A percentile compares a stretch with the other conserved stretches of the same genome.
Conservation (phyloP, 2,113 vertebrate species). For the Verasper variegatus region DNA sequence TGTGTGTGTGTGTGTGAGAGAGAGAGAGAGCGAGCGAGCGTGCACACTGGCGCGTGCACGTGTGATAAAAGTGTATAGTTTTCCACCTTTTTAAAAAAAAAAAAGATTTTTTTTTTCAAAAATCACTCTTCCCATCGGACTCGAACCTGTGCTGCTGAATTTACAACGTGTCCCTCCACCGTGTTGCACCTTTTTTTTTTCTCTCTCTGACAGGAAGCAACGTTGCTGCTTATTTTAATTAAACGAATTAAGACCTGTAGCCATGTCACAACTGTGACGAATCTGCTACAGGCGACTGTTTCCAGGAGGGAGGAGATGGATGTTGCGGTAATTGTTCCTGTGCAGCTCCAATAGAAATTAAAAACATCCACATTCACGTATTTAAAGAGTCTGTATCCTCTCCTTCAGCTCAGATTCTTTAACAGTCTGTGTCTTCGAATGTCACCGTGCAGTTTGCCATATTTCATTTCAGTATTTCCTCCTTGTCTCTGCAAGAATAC, state of each 20-base stretch:
- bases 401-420: background rate
- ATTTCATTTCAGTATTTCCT: background rate
- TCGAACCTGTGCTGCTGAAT: background rate
- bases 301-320: background rate
- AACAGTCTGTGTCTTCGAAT: background rate
- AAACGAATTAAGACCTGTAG: constrained; percentile 4
- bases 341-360: background rate
- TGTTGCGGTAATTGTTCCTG: background rate
- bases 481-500: background rate
- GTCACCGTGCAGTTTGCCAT: background rate
- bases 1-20: constrained; percentile 11
- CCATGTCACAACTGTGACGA: constrained; percentile 17
- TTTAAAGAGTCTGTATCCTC: background rate
- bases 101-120: background rate
- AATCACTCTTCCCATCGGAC: background rate
- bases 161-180: too few species aligned
- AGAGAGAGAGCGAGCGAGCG: too few species aligned
- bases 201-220: too few species aligned
- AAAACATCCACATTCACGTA: background rate
- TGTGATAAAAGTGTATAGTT: background rate
- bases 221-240: too few species aligned
- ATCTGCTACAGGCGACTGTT: background rate
- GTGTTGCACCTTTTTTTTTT: background rate
- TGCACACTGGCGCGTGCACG: background rate
- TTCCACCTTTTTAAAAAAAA: background rate